Evolutionary conservation across 2,888 invertebrate species (phyloP).

Genomic region (Esperia sulphurella): DNA sequence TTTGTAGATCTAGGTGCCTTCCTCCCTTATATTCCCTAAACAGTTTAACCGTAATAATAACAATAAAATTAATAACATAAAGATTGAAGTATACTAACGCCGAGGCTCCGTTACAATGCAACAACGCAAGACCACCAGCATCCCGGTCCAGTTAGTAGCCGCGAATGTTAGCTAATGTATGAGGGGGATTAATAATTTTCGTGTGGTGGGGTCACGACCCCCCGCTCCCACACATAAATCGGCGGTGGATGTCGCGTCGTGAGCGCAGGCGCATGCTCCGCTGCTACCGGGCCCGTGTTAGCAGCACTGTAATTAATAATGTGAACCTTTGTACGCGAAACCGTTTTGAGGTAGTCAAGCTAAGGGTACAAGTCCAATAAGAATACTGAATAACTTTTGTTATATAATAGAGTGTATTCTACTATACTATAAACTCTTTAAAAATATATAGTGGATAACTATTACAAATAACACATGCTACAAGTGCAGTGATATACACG

Average conservation of each 20-base stretch:
- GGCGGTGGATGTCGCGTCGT: constrained; percentile 56
- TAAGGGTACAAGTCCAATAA: too few relatives aligned
- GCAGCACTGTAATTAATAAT: constrained; percentile 13
- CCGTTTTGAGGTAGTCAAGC: neutral
- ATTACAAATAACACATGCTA: too few relatives aligned
- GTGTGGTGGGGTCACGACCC: constrained; percentile 54
- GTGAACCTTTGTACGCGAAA: constrained; percentile 6
- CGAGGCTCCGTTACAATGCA: neutral
- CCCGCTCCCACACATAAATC: constrained; percentile 68
- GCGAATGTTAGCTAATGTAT: constrained; percentile 25
- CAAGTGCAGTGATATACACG: too few relatives aligned
- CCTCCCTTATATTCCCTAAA: too few relatives aligned
- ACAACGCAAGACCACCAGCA: neutral
- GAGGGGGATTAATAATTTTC: constrained; percentile 56
- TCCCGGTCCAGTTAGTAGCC: constrained; percentile 6
- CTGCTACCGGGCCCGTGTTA: constrained; percentile 38
- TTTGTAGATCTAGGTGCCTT: too few relatives aligned
- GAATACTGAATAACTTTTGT: too few relatives aligned
- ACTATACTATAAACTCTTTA: too few relatives aligned
- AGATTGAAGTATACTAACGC: neutral
- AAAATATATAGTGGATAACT: too few relatives aligned
- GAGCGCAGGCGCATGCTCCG: constrained; percentile 30
- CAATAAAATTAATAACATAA: too few relatives aligned
- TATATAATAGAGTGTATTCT: too few relatives aligned
- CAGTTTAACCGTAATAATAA: too few relatives aligned